Evolutionary conservation across 2,888 invertebrate genomes (phyloP), one percentile per base, ranked within the genome.

Genomic region (Blastobasis lacticolella): DNA sequence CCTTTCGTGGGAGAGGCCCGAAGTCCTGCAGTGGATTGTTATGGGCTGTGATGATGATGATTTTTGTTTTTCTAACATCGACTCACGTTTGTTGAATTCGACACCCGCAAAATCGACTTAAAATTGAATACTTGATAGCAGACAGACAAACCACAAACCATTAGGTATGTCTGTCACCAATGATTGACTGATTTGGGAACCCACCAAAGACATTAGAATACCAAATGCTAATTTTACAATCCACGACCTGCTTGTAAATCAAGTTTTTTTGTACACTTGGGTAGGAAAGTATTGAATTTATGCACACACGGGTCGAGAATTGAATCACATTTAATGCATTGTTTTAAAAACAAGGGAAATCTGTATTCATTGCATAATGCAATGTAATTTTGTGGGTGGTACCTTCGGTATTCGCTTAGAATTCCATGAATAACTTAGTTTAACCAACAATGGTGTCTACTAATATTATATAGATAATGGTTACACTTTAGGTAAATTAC

Each of bases 321-420:
- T 65, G 71, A 81, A 67, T 77, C 81, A 73, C 69, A 69, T 69
- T 67, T 72, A 74, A 73, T 84, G 82, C 81, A 81, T 79, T 78
- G 69, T 69, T 73, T 72, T 60, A 60, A 69, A 68, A 57, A 60
- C 45, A 36, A 57, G 55, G 56, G 55, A 71, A 71, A 75, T 85
- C 82, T 73, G 83, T 85, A 85, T 85, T 81, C 84, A 70, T 61
- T 67, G 71, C 71, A 71, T 73, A 70, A 67, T 77, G 75, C 79
- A 78, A 23, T 65, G 68, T 85, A 82, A 86, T 83, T 71, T 71
- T 67, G 78, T 85, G 85, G 85, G 85, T 78, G 85, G 81, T 66
- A 66, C 73, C 69, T 57, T 58, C 58, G 61, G 63, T 61, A 75
- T 73, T 61, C 64, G 75, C 65, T 69, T 75, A 75, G 79, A 81